Conservation (phyloP, 2,797 vertebrate genomes). For the Crenuchus spilurus region DNA sequence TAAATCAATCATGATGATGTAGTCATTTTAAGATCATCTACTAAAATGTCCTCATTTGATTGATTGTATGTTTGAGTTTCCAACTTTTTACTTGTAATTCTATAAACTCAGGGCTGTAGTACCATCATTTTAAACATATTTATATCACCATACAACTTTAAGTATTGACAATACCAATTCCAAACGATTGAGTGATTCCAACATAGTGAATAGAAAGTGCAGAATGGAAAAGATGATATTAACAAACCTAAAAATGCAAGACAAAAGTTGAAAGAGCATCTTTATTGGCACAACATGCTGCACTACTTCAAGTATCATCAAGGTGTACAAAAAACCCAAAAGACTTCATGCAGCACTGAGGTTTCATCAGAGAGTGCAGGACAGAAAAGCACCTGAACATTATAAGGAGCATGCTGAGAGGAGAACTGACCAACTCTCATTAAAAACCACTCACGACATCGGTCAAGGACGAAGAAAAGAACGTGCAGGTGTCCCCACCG, state of each 20-base stretch:
- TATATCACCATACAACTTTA: too few species aligned
- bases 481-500: constrained; percentile 65
- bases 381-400: constrained; percentile 66
- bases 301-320: constrained; percentile 65
- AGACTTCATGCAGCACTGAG: constrained; percentile 75
- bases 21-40: too few species aligned
- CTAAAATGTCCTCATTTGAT: too few species aligned
- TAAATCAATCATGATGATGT: too few species aligned
- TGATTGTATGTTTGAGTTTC: too few species aligned
- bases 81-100: too few species aligned
- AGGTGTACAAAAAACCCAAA: constrained; percentile 77
- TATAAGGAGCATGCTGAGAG: constrained; percentile 71
- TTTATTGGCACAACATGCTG: constrained; percentile 71
- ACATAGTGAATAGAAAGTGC: too few species aligned
- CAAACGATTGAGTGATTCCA: too few species aligned
- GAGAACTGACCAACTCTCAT: constrained; percentile 54
- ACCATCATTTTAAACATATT: too few species aligned
- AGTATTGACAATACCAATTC: too few species aligned
- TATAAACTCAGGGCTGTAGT: too few species aligned
- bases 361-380: constrained; percentile 75
- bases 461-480: constrained; percentile 56
- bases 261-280: constrained; percentile 26
- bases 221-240: neutral
- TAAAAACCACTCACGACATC: constrained; percentile 52
- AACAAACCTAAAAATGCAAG: constrained; percentile 50